A percentile compares a stretch with the other conserved stretches of the same genome.
Evolutionary conservation across 2,797 vertebrate genomes (phyloP).

Genomic region (Pteronotus mesoamericanus): DNA sequence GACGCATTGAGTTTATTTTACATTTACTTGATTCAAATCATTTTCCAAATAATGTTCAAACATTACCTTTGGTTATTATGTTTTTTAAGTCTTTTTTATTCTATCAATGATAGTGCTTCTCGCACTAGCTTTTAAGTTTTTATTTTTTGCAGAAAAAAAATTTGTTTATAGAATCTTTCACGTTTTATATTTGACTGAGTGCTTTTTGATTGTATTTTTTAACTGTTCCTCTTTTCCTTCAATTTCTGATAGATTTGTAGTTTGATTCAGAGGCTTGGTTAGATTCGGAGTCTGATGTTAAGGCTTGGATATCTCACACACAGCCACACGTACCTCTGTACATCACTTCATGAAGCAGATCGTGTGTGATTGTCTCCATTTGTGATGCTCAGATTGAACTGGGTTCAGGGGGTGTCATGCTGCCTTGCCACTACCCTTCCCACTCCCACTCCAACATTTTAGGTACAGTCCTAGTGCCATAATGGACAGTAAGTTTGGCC

Average conservation of each 20-base stretch:
- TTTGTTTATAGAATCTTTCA: not conserved
- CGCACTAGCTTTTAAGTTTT: not conserved
- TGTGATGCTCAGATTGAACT: not conserved
- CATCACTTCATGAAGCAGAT: not conserved
- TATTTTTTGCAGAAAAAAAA: not conserved
- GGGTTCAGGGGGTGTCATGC: not conserved
- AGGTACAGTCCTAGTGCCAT: not conserved
- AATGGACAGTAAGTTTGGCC: not conserved
- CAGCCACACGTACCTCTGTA: too few species aligned
- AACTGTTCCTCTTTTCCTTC: not conserved
- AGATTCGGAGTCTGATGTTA: not conserved
- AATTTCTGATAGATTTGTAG: not conserved
- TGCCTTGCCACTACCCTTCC: accelerated
- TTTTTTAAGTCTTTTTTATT: not conserved
- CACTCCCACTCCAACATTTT: not conserved
- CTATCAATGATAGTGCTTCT: not conserved
- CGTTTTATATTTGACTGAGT: not conserved
- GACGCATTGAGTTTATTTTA: not conserved
- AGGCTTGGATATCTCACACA: not conserved
- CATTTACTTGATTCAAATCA: not conserved
- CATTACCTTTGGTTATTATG: not conserved
- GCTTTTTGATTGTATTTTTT: not conserved
- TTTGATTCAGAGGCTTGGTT: not conserved
- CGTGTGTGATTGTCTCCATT: not conserved
- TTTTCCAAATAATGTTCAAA: not conserved